Evolutionary conservation across 37 sponge, comb jelly and placozoan species (phyloP), one percentile per base, ranked within the genome.

Genomic region (Aphrocallistes beatrix): DNA sequence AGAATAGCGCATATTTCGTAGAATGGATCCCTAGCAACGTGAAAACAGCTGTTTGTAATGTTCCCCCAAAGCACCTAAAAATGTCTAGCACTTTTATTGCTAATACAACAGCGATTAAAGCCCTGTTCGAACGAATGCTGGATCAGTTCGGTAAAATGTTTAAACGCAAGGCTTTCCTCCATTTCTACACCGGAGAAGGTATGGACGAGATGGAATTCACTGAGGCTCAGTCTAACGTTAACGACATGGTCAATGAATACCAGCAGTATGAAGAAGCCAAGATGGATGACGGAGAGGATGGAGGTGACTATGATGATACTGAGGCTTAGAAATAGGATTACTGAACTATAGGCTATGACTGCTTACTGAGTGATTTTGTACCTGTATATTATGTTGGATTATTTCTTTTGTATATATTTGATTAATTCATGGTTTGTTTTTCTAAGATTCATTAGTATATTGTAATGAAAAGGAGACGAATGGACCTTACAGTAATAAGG

Each of bases 21-120:
- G 99, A 98, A 81, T 98, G 99, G 99, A 98, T 98, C 88, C 99
- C 99, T 83, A 94, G 93, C 94, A 98, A 98, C 83, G 99, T 98
- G 84, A 98, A 98, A 91, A 98, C 99, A 37, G 99, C 99, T 37
- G 99, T 98, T 32, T 98, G 99, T 39, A 94, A 98, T 84, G 94
- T 98, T 47, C 94, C 99, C 38, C 97, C 97, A 39, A 89, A 94
- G 85, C 94, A 96, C 48, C 88, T 95, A 39, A 95, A 95, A 90
- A 98, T 98, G 99, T 90, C 99, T 84, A 90, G 92, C 81, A 98
- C 99, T 81, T 98, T 95, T 90, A 94, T 98, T 85, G 99, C 96
- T 42, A 98, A 98, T 93, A 98, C 96, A 93, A 98, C 99, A 45
- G 99, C 99, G 47, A 94, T 98, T 86, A 96, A 98, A 84, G 96